Conservation (phyloP, 2,797 vertebrate genomes). For the Sebastes cheni region DNA sequence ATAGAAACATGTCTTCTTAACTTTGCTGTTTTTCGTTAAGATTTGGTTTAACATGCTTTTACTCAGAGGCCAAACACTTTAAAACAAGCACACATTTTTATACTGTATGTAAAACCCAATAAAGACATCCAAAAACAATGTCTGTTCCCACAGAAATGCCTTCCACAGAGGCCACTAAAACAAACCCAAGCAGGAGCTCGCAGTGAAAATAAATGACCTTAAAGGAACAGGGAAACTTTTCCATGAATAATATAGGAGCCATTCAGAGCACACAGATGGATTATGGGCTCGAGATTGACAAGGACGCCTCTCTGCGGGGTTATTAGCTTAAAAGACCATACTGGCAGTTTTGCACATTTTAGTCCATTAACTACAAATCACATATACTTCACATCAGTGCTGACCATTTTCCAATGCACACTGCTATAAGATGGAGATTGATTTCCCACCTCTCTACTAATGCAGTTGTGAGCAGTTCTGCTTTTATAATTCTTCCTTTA, state of each 20-base stretch:
- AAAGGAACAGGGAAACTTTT: slow-evolving; percentile 51
- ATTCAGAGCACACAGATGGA: slow-evolving; percentile 62
- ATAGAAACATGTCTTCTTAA: neutral
- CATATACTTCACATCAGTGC: slow-evolving; percentile 46
- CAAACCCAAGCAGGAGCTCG: slow-evolving; percentile 13
- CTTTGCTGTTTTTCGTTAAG: neutral
- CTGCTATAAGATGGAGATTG: slow-evolving; percentile 28
- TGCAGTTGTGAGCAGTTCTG: slow-evolving; percentile 17
- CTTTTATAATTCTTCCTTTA: slow-evolving; percentile 26
- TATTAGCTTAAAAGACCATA: slow-evolving; percentile 59
- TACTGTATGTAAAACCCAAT: slow-evolving; percentile 4
- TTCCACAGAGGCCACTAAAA: slow-evolving; percentile 33
- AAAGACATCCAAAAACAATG: slow-evolving; percentile 30
- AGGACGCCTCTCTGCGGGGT: slow-evolving; percentile 54
- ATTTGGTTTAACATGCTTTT: neutral
- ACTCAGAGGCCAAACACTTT: neutral
- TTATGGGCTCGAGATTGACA: slow-evolving; percentile 61
- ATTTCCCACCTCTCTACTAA: slow-evolving; percentile 31
- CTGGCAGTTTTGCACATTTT: slow-evolving; percentile 57
- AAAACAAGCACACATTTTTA: neutral
- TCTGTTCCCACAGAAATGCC: slow-evolving; percentile 30
- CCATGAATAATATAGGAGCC: slow-evolving; percentile 65
- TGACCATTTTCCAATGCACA: slow-evolving; percentile 42
- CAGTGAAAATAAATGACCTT: slow-evolving; percentile 57
- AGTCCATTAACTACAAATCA: slow-evolving; percentile 58